Conservation (phyloP, 2,113 vertebrate genomes). For the Peromyscus polionotus region DNA sequence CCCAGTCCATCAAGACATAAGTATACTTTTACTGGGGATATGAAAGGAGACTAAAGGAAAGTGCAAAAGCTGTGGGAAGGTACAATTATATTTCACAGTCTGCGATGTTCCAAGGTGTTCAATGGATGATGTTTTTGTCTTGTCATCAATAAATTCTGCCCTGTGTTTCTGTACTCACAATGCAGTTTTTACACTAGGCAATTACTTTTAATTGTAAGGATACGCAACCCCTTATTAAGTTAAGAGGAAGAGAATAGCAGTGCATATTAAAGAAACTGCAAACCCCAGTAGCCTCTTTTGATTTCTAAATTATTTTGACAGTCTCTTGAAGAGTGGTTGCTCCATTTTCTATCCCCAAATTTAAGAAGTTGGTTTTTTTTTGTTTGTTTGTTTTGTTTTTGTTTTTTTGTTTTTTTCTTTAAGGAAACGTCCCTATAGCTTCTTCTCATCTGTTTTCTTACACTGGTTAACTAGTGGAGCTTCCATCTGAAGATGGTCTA, state of each 20-base stretch:
- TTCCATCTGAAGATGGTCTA: background rate
- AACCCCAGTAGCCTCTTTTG: constrained; percentile 68
- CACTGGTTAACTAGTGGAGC: background rate
- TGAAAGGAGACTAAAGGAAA: background rate
- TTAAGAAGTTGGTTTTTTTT: background rate
- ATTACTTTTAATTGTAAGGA: constrained; percentile 85
- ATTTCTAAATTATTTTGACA: constrained; percentile 72
- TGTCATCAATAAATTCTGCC: constrained; percentile 69
- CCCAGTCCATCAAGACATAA: background rate
- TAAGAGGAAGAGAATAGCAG: constrained; percentile 83
- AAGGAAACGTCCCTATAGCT: background rate
- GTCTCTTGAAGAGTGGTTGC: background rate
- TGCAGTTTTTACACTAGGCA: constrained; percentile 79
- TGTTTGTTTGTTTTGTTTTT: background rate
- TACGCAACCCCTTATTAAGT: constrained; percentile 80
- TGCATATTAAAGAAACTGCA: constrained; percentile 69
- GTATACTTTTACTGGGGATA: background rate
- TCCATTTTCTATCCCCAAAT: background rate
- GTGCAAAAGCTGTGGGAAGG: background rate
- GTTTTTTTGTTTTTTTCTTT: background rate
- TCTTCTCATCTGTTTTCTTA: background rate
- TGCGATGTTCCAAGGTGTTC: constrained; percentile 52
- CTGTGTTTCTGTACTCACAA: constrained; percentile 79
- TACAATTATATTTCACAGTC: constrained; percentile 5
- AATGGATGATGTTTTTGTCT: constrained; percentile 76